Evolutionary conservation across 2,888 invertebrate species (phyloP), one percentile per base, ranked within the genome.

Genomic region (Zhuqinia jingwanae): DNA sequence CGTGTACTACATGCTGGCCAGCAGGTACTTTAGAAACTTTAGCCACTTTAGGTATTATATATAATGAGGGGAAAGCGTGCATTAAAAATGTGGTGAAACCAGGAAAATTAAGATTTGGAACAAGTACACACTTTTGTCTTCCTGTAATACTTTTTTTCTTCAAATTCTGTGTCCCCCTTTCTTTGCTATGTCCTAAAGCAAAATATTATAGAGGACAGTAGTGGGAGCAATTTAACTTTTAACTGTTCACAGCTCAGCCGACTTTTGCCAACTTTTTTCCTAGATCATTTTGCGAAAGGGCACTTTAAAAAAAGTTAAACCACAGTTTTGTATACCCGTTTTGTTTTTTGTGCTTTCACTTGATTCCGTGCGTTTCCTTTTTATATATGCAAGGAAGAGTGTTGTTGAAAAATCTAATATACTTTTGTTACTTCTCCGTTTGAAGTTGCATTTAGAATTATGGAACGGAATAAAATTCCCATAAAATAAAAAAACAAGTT

Each of bases 401-500:
- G 15, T 15, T 36, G 3, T 68, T 45, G n/a, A n/a, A n/a, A n/a
- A n/a, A n/a, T n/a, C n/a, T n/a, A n/a, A n/a, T n/a, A n/a, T 68
- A 68, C 68, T 68, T 20, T 45, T 42, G 10, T 20, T 36, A 36
- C 8, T 36, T 3, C 5, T 36, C 36, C 8, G 1, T 36, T 68
- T 68, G 13, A 20, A 68, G 20, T 22, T 68, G 45, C 22, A 45
- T 45, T 60, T 68, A 68, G 22, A 68, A 47, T 22, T 42, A 47
- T 68, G 22, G 68, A 68, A 25, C 11, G 45, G 45, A 68, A 68
- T 68, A 68, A 68, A 68, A 45, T 68, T 42, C 45, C 22, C 68
- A 25, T 68, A 68, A 68, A 42, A 68, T 22, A 25, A 25, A 68
- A n/a, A 68, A 47, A 65, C 30, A 65, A 36, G 30, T 36, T 27